Base-by-base conservation (phyloP, 2,888 invertebrate genomes). In the Syritta pipiens region DNA sequence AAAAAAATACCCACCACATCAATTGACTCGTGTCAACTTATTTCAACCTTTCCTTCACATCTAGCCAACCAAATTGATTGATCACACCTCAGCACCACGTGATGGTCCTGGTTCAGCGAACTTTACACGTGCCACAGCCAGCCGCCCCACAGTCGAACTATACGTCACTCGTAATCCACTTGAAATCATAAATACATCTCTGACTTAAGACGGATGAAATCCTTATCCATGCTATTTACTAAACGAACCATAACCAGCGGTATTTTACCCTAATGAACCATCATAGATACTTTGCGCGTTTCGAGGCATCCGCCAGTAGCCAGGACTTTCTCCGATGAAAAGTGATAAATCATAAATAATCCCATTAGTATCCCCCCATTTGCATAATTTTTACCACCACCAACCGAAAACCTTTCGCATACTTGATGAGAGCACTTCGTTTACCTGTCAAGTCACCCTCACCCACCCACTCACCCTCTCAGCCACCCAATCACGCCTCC, bases 271-370 rank as follows among this genome's bases (percentile, higher is more conserved):
- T 65, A 60, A 59, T 72, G 53, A 71, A 46, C 42, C 65, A 59
- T 63, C 35, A 42, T 28, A 59, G 69, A 59, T 20, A 40, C 24
- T 28, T 10, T 28, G 12, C 30, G 9, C 30, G 32, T 3, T 10
- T 26, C 26, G 3, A 20, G 49, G 7, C 19, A 24, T 32, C 35
- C 20, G 10, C 40, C 42, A 10, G 24, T 5, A 40, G 6, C 24
- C 14, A n/a, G 46, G 22, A 12, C 17, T 7, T 20, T 19, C 19
- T n/a, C 35, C 32, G 42, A 42, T 53, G 49, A 20, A 7, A 44
- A 49, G 60, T 55, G 49, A 79, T 79, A 74, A 74, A 72, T 74
- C 65, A 79, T 79, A 49, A 62, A 62, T 74, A 79, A 74, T 79
- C 68, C 74, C 67, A 68, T 68, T 62, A 46, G n/a, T n/a, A n/a